Evolutionary conservation across 2,797 vertebrate genomes (phyloP).

Genomic region (Rhinella marina): DNA sequence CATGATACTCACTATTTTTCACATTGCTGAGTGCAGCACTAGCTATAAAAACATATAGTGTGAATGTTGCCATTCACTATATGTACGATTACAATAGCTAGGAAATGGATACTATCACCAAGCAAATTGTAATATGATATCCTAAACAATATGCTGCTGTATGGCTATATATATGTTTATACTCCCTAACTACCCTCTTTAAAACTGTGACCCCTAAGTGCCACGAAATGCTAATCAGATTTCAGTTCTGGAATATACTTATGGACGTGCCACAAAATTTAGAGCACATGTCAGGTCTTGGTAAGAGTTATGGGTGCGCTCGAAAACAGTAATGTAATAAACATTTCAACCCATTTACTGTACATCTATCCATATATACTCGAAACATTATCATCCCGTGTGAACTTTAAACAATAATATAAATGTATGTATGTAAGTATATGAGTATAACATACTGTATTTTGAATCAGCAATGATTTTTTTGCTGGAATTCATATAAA

Average conservation of each 20-base stretch:
- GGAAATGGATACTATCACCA: constrained; percentile 9
- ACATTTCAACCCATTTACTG: neutral
- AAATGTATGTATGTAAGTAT: too few species aligned
- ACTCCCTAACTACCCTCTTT: constrained; percentile 4
- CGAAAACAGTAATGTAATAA: neutral
- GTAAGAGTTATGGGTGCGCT: neutral
- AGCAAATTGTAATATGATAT: constrained; percentile 36
- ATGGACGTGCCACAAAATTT: constrained; percentile 29
- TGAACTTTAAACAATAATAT: too few species aligned
- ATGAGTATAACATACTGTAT: too few species aligned
- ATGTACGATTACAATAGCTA: neutral
- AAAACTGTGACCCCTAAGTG: constrained; percentile 61
- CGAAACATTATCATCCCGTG: too few species aligned
- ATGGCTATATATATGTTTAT: constrained; percentile 5
- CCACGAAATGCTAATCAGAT: constrained; percentile 47
- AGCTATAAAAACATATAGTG: constrained; percentile 13
- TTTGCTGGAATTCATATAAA: neutral
- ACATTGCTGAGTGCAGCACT: neutral
- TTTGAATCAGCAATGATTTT: neutral
- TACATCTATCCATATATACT: too few species aligned
- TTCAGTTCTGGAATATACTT: constrained; percentile 14
- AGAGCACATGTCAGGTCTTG: constrained; percentile 24
- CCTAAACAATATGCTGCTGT: constrained; percentile 19
- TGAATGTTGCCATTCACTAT: neutral
- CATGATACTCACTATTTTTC: neutral